A percentile compares a stretch with the other conserved stretches of the same genome.
phyloP scores from a whole-genome alignment of 2,113 vertebrate species.

The Aythya baeri region DNA sequence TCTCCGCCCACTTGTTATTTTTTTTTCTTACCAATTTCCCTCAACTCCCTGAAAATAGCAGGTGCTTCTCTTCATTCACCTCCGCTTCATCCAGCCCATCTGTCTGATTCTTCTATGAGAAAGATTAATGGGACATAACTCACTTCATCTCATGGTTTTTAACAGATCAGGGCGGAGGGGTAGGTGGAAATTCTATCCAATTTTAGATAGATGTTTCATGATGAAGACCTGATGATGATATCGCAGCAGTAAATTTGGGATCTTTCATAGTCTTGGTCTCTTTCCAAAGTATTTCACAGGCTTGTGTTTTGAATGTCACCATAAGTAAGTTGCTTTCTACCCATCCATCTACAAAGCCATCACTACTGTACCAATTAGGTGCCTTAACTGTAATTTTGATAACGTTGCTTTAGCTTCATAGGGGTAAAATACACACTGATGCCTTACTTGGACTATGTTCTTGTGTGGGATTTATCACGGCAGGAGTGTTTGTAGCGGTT shows the following conservation, averaged over 20 bases:
- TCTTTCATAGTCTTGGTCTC: slow-evolving; percentile 57
- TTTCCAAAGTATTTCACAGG: slow-evolving; percentile 64
- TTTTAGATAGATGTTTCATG: slow-evolving; percentile 64
- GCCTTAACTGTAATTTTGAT: neutral
- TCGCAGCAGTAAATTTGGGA: slow-evolving; percentile 65
- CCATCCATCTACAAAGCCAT: slow-evolving; percentile 38
- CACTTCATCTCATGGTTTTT: slow-evolving; percentile 57
- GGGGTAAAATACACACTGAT: neutral
- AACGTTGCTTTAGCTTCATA: neutral
- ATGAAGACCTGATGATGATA: slow-evolving; percentile 62
- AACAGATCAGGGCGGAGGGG: slow-evolving; percentile 60
- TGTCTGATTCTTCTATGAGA: slow-evolving; percentile 65
- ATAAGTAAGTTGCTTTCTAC: slow-evolving; percentile 53
- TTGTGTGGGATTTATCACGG: neutral
- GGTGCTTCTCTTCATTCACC: slow-evolving; percentile 72
- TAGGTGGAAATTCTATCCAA: slow-evolving; percentile 69
- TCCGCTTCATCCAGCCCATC: slow-evolving; percentile 71
- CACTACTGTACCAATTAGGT: slow-evolving; percentile 21
- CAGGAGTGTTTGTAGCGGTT: neutral
- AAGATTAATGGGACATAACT: slow-evolving; percentile 68
- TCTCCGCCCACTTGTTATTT: slow-evolving; percentile 61
- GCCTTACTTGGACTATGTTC: neutral
- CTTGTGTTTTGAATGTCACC: slow-evolving; percentile 63
- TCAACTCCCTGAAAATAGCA: slow-evolving; percentile 68
- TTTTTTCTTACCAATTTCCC: slow-evolving; percentile 59